Base-by-base conservation (phyloP, 2,113 vertebrate species). In the Vicugna pacos region DNA sequence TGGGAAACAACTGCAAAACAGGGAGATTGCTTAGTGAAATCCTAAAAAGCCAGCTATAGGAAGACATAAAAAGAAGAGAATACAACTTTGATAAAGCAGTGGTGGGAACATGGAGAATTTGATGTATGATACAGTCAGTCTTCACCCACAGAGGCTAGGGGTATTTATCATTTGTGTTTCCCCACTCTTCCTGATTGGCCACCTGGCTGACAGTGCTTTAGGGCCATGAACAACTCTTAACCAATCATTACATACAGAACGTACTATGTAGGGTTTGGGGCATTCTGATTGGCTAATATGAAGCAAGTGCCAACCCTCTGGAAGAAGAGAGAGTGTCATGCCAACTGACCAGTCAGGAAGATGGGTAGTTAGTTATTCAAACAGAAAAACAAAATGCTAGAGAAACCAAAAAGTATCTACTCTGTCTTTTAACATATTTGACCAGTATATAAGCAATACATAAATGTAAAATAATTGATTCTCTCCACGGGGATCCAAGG, bases 401-500 rank as follows among this genome's bases (percentile, higher is more conserved):
- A 22, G 15, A 62, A 70, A 95, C 46, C 2, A 8, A 75, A 65
- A 95, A 52, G 16, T 67, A 52, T n/a, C 46, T 88, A 54, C 1
- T 42, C 30, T 58, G 17, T 48, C 3, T 81, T 95, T 95, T 94
- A 82, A 65, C 35, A 30, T 81, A 38, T 77, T 75, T 96, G 52
- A 60, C 5, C 30, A 67, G 3, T 80, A 46, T 80, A 46, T 5
- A 46, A 85, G 35, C 3, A 48, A 75, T 19, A 48, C 14, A 16
- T 83, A 48, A 67, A 97, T 91, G 9, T 14, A 16, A 94, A 82
- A 80, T 20, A 90, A 75, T 17, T 52, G 32, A 62, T 42, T 75
- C 20, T 50, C 50, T 54, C 16, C 8, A 22, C 54, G 24, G 38
- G n/a, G 54, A 75, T 54, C 28, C 62, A 84, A 35, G 64, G 20